Conservation (phyloP, 2,888 invertebrate genomes). For the Leptogaster cylindrica region DNA sequence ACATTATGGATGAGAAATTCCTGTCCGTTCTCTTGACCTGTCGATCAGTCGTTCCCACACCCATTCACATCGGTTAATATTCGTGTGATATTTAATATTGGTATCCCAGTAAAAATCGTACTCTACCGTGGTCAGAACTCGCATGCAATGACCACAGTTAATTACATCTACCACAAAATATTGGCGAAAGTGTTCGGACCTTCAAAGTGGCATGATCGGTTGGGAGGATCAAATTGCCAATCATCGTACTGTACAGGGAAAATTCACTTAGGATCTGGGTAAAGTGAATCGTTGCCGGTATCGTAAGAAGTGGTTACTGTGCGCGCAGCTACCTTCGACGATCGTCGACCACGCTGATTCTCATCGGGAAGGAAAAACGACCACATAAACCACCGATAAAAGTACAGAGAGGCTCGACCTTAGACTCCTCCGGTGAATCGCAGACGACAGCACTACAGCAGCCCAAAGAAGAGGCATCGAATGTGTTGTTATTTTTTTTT, state of each 20-base stretch:
- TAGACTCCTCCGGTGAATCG: not conserved
- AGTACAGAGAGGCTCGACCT: conserved; percentile 11
- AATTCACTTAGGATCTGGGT: not conserved
- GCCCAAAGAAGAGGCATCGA: conserved; percentile 23
- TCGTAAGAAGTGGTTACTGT: conserved; percentile 4
- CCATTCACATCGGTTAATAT: conserved; percentile 24
- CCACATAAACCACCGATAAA: not conserved
- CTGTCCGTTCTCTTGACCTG: conserved; percentile 34
- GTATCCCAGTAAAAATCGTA: not conserved
- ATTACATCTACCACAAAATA: conserved; percentile 19
- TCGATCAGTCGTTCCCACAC: conserved; percentile 40
- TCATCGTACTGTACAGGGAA: not conserved
- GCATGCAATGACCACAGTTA: conserved; percentile 23
- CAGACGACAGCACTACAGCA: conserved; percentile 19
- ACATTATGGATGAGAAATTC: conserved; percentile 22
- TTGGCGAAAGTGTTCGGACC: conserved; percentile 23
- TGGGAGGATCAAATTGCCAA: conserved; percentile 30
- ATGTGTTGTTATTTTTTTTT: not conserved
- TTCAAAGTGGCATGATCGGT: not conserved
- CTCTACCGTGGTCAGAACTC: not conserved
- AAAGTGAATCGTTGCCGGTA: conserved; percentile 19
- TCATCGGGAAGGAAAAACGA: not conserved
- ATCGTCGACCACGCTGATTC: not conserved
- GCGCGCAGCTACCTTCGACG: not conserved
- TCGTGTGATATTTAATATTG: conserved; percentile 13